These are phyloP conservation scores for Deroplatys truncata DNA, from an alignment of 2,888 invertebrate genomes.

Conservation along the genomic window DNA sequence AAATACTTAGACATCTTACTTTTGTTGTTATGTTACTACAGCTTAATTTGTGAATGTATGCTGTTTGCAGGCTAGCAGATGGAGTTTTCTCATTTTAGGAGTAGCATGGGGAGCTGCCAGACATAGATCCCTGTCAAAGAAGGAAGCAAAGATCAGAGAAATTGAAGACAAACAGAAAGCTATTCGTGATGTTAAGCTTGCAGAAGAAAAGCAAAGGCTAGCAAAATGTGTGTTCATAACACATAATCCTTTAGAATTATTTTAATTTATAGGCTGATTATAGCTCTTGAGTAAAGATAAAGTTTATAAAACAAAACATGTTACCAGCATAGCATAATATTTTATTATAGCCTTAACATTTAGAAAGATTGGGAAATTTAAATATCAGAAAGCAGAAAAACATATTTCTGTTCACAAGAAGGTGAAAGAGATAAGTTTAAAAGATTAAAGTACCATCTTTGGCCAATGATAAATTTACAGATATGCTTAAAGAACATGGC, in stretches of 20 bases:
- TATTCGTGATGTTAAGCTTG: conserved; percentile 38
- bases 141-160: conserved; percentile 37
- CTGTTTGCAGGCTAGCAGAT: conserved; percentile 52
- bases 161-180: conserved; percentile 37
- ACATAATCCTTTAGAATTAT: background rate
- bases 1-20: background rate
- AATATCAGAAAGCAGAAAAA: too few species aligned
- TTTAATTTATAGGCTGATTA: too few species aligned
- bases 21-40: background rate
- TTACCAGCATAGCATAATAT: too few species aligned
- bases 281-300: too few species aligned
- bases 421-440: too few species aligned
- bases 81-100: conserved; percentile 70
- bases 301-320: too few species aligned
- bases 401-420: too few species aligned
- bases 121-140: conserved; percentile 36
- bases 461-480: too few species aligned
- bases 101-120: conserved; percentile 68
- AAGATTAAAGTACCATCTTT: too few species aligned
- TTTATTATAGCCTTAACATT: too few species aligned
- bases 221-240: conserved; percentile 35
- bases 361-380: too few species aligned
- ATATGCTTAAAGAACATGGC: too few species aligned
- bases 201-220: conserved; percentile 36
- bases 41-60: background rate